These are phyloP conservation scores for Semnopithecus entellus DNA, from an alignment of 2,113 vertebrate genomes.

Conservation along the genomic window DNA sequence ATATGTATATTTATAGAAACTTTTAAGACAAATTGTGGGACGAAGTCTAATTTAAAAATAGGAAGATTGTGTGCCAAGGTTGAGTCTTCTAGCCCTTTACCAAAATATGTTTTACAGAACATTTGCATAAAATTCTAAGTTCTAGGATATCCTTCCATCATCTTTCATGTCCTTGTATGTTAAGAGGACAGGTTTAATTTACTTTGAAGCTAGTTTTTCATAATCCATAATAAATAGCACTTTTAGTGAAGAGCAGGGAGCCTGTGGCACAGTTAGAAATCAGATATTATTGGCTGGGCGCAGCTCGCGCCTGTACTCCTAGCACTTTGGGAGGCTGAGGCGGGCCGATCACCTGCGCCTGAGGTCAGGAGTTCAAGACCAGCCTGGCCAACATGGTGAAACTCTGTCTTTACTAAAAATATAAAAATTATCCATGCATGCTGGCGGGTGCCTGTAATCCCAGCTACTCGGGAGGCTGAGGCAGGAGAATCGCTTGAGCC, in stretches of 20 bases:
- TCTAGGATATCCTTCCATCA: not conserved
- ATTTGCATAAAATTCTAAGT: not conserved
- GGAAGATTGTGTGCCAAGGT: not conserved
- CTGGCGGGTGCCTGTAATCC: too few species aligned
- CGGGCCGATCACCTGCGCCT: too few species aligned
- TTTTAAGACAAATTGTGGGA: not conserved
- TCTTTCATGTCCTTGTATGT: not conserved
- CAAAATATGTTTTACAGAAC: not conserved
- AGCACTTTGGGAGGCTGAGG: too few species aligned
- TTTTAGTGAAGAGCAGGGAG: not conserved
- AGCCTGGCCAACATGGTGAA: too few species aligned
- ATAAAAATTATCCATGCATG: too few species aligned
- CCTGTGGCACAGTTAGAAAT: not conserved
- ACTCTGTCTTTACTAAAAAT: too few species aligned
- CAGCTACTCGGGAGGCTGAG: too few species aligned
- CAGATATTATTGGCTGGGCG: not conserved
- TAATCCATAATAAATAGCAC: not conserved
- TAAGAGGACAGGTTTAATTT: not conserved
- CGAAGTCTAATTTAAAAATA: not conserved
- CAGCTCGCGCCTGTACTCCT: too few species aligned
- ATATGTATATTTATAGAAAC: not conserved
- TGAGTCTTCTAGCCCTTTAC: not conserved
- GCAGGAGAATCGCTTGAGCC: too few species aligned
- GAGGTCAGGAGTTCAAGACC: too few species aligned
- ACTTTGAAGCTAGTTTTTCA: conserved; percentile 4